Conservation (phyloP, 2,888 invertebrate species). For the Cephus runcator region DNA sequence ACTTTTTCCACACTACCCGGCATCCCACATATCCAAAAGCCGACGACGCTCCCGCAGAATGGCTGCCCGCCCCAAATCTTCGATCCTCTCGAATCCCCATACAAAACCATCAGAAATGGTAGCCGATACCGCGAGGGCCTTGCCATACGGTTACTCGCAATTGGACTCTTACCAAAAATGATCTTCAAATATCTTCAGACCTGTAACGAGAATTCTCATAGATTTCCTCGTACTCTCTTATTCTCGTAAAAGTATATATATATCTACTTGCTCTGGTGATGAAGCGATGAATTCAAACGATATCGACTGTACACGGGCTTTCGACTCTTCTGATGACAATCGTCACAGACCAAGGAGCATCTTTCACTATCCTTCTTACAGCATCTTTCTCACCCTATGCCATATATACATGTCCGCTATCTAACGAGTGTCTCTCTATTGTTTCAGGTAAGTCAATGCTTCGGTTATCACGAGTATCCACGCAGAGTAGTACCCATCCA, state of each 20-base stretch:
- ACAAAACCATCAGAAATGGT: not conserved
- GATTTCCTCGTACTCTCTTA: not conserved
- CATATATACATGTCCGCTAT: not conserved
- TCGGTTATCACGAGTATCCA: not conserved
- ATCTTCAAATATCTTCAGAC: not conserved
- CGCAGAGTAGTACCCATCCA: not conserved
- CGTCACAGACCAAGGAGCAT: not conserved
- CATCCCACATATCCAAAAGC: conserved; percentile 47
- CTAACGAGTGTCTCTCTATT: not conserved
- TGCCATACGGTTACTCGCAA: not conserved
- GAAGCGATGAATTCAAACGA: not conserved
- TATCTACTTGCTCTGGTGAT: not conserved
- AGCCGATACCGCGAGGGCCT: not conserved
- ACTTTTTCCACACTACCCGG: conserved; percentile 49
- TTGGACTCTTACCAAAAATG: not conserved
- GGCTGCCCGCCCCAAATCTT: conserved; percentile 1
- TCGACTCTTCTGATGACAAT: not conserved
- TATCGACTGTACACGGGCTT: not conserved
- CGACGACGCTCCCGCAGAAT: not conserved
- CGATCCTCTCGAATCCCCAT: not conserved
- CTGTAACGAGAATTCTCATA: not conserved
- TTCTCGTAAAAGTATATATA: not conserved
- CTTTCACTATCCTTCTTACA: not conserved
- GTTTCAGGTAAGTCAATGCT: not conserved
- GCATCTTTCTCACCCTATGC: not conserved